Evolutionary conservation across 2,113 vertebrate genomes (phyloP).

Genomic region (Dolichallabes microphthalmus): DNA sequence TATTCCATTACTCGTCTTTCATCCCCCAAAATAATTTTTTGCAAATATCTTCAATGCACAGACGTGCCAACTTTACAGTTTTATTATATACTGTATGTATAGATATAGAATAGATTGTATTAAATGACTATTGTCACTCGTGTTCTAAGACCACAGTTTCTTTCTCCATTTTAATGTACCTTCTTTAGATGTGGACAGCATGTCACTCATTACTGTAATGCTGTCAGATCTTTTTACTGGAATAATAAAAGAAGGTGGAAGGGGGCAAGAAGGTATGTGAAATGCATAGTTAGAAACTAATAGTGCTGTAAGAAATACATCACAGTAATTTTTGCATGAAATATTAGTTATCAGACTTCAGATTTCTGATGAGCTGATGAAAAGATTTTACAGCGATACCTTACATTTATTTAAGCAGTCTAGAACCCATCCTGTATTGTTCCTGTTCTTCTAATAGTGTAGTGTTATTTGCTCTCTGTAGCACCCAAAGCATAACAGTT

Average conservation of each 20-base stretch:
- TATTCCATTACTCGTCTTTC: too few species aligned
- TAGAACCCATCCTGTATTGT: background rate
- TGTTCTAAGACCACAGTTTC: constrained; percentile 22
- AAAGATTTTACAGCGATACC: background rate
- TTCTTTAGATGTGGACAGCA: constrained; percentile 57
- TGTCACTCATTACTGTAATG: constrained; percentile 55
- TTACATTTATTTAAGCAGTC: background rate
- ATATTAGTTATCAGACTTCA: background rate
- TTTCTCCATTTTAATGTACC: constrained; percentile 42
- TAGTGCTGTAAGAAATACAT: background rate
- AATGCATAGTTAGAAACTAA: background rate
- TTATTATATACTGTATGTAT: background rate
- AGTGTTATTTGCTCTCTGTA: background rate
- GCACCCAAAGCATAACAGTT: background rate
- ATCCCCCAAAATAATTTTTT: too few species aligned
- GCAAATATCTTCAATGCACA: too few species aligned
- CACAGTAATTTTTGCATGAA: background rate
- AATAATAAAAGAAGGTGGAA: constrained; percentile 44
- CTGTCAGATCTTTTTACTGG: constrained; percentile 47
- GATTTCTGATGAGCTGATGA: background rate
- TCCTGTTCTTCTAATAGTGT: background rate
- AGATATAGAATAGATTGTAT: background rate
- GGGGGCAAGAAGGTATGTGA: background rate
- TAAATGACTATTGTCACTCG: constrained; percentile 16
- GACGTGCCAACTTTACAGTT: too few species aligned